Evolutionary conservation across 2,888 invertebrate species (phyloP).

Genomic region (Thereva nobilitata): DNA sequence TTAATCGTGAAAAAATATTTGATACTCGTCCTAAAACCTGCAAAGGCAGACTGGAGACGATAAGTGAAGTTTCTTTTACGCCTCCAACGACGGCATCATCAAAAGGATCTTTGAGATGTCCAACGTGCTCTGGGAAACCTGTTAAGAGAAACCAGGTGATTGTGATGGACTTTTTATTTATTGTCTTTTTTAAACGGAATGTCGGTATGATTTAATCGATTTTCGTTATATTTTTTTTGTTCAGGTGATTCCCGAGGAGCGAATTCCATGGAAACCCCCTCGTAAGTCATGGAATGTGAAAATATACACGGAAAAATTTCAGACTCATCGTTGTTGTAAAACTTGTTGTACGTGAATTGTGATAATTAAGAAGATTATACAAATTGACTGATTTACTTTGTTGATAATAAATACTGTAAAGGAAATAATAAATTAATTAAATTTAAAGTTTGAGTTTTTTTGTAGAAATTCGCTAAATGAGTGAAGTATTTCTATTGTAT

Average conservation of each 20-base stretch:
- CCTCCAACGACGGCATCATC: not conserved
- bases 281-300: constrained; percentile 52
- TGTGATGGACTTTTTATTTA: constrained; percentile 1
- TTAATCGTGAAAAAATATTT: constrained; percentile 55
- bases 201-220: no score
- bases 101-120: constrained; percentile 47
- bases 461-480: no score
- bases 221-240: constrained; percentile 23
- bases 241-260: constrained; percentile 54
- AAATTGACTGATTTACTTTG: no score
- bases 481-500: no score
- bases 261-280: constrained; percentile 55
- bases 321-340: constrained; percentile 35
- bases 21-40: constrained; percentile 48
- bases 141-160: constrained; percentile 49
- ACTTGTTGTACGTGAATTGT: not conserved
- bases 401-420: no score
- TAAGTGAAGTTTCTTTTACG: not conserved
- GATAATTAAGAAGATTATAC: no score
- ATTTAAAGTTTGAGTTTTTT: no score
- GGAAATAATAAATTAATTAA: no score
- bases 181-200: constrained; percentile 6
- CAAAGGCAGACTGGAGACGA: constrained; percentile 33
- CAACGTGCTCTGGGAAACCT: constrained; percentile 53
- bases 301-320: constrained; percentile 39